Conservation (phyloP, 2,113 vertebrate genomes). For the Indri indri region DNA sequence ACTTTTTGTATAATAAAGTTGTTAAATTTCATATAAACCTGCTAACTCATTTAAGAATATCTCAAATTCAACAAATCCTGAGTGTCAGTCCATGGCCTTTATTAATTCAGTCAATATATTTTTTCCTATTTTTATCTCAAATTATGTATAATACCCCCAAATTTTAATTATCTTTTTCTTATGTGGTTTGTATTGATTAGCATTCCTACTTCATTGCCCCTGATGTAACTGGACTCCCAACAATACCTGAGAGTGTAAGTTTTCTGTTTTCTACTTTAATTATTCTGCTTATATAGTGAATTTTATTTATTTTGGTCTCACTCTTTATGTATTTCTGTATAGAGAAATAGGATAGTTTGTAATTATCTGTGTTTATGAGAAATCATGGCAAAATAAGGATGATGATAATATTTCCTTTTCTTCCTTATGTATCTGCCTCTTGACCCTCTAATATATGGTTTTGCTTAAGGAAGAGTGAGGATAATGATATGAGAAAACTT, state of each 20-base stretch:
- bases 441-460: not conserved
- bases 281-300: not conserved
- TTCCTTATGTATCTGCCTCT: not conserved
- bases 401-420: not conserved
- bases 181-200: slow-evolving; percentile 80
- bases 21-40: not conserved
- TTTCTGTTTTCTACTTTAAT: slow-evolving; percentile 53
- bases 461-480: not conserved
- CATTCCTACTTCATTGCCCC: slow-evolving; percentile 98
- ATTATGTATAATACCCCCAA: not conserved
- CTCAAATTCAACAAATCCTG: slow-evolving; percentile 42
- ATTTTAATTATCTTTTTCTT: not conserved
- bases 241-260: slow-evolving; percentile 99
- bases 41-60: not conserved
- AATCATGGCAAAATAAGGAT: not conserved
- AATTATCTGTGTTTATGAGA: not conserved
- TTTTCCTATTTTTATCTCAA: not conserved
- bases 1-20: not conserved
- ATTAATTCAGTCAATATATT: not conserved
- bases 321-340: not conserved
- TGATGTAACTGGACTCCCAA: slow-evolving; percentile 96
- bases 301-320: not conserved
- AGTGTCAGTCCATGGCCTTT: not conserved
- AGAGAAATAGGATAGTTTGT: not conserved
- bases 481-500: not conserved